Conservation (phyloP, 1,140 invertebrate genomes). For the Ladona fulva region DNA sequence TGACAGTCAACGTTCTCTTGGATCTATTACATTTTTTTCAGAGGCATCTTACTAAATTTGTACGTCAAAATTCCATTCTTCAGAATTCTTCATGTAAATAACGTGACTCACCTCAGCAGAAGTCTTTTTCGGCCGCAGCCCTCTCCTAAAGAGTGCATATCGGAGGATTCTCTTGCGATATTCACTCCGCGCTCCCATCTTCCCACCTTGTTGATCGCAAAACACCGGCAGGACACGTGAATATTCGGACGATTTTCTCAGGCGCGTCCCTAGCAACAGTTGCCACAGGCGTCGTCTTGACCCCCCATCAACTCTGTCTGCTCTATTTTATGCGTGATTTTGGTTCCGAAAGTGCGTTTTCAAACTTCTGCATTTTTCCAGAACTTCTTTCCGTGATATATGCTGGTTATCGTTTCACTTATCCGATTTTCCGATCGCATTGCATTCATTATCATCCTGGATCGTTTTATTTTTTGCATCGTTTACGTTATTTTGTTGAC, state of each 20-base stretch:
- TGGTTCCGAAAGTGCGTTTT: not conserved
- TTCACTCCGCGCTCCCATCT: not conserved
- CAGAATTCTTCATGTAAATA: too few relatives aligned
- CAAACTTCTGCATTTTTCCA: not conserved
- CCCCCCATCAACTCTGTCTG: not conserved
- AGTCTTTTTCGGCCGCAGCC: not conserved
- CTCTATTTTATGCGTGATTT: not conserved
- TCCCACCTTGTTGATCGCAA: not conserved
- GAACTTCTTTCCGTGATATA: not conserved
- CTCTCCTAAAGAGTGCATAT: not conserved
- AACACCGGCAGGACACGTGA: not conserved
- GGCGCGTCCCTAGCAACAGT: not conserved
- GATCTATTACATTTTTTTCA: too few relatives aligned
- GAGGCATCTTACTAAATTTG: too few relatives aligned
- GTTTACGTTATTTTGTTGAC: too few relatives aligned
- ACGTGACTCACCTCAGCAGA: not conserved
- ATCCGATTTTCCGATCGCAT: too few relatives aligned
- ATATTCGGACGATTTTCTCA: not conserved
- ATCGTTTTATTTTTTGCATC: too few relatives aligned
- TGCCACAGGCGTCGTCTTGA: not conserved
- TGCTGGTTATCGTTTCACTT: not conserved
- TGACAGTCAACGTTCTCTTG: too few relatives aligned
- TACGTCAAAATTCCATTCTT: too few relatives aligned
- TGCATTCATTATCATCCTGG: too few relatives aligned
- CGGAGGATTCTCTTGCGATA: not conserved